These are phyloP conservation scores for Botia kubotai DNA, from an alignment of 2,797 vertebrate genomes.

Conservation along the genomic window DNA sequence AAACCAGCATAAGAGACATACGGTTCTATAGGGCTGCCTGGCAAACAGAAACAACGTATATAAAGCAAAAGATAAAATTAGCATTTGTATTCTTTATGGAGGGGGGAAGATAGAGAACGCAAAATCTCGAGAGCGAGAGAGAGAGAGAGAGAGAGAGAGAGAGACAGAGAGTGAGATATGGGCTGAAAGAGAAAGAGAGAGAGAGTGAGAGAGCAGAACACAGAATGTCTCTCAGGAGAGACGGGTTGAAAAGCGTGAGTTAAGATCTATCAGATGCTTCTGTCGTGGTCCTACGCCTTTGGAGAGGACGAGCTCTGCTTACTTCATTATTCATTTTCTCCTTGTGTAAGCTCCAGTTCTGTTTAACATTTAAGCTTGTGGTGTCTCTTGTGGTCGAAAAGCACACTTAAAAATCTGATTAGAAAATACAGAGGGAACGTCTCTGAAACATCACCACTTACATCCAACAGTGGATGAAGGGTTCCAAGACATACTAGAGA, in stretches of 20 bases:
- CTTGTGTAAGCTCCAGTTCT: constrained; percentile 18
- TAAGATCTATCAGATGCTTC: constrained; percentile 39
- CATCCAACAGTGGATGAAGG: neutral
- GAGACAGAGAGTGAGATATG: constrained; percentile 6
- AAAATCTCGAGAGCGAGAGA: constrained; percentile 2
- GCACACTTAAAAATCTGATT: neutral
- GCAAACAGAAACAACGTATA: constrained; percentile 4
- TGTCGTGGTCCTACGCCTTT: constrained; percentile 40
- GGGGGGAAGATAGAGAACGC: neutral
- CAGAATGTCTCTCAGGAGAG: constrained; percentile 56
- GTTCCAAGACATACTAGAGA: neutral
- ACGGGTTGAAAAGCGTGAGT: constrained; percentile 19
- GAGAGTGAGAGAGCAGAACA: constrained; percentile 36
- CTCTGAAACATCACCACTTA: neutral
- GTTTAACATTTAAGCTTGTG: constrained; percentile 25
- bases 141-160: constrained; percentile 43
- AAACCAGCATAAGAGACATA: neutral
- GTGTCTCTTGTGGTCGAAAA: constrained; percentile 12
- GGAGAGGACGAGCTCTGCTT: constrained; percentile 31
- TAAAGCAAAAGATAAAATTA: constrained; percentile 60
- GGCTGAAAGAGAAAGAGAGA: constrained; percentile 30
- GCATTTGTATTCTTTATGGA: constrained; percentile 47
- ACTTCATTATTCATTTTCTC: constrained; percentile 42
- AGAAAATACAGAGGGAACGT: neutral
- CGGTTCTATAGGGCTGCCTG: neutral